A percentile compares a stretch with the other conserved stretches of the same genome.
Conservation (phyloP, 2,797 vertebrate genomes). For the Podargus strigoides region DNA sequence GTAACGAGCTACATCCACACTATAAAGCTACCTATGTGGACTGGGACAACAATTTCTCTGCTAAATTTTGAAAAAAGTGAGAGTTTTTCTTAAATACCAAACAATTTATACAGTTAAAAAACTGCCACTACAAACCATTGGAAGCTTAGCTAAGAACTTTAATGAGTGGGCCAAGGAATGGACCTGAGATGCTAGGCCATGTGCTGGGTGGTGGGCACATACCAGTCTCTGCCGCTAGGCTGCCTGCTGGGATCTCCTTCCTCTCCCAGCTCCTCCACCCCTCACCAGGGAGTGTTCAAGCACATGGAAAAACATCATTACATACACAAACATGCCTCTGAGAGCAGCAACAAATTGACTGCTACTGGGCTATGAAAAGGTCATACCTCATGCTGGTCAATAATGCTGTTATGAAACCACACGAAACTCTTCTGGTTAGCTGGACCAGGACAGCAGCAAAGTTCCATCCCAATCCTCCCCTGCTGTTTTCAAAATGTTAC, state of each 20-base stretch:
- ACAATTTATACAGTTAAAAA: not conserved
- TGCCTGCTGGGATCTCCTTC: not conserved
- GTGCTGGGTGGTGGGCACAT: not conserved
- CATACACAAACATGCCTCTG: not conserved
- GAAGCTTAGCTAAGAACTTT: not conserved
- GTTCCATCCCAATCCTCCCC: not conserved
- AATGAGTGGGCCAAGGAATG: not conserved
- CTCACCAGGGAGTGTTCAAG: not conserved
- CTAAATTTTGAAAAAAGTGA: not conserved
- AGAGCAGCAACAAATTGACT: not conserved
- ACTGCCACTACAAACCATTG: not conserved
- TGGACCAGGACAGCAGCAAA: not conserved
- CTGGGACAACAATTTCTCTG: not conserved
- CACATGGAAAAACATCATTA: not conserved
- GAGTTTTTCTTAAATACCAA: not conserved
- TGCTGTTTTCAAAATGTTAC: not conserved
- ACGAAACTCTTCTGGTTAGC: not conserved
- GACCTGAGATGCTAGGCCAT: not conserved
- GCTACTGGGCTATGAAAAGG: not conserved
- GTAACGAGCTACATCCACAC: not conserved
- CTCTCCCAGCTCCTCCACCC: not conserved
- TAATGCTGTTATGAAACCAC: conserved; percentile 1
- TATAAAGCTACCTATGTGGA: not conserved
- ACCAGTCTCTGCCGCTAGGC: fast-evolving
- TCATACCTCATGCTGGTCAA: not conserved